Conservation (phyloP, 2,113 vertebrate species). For the Verasper variegatus region DNA sequence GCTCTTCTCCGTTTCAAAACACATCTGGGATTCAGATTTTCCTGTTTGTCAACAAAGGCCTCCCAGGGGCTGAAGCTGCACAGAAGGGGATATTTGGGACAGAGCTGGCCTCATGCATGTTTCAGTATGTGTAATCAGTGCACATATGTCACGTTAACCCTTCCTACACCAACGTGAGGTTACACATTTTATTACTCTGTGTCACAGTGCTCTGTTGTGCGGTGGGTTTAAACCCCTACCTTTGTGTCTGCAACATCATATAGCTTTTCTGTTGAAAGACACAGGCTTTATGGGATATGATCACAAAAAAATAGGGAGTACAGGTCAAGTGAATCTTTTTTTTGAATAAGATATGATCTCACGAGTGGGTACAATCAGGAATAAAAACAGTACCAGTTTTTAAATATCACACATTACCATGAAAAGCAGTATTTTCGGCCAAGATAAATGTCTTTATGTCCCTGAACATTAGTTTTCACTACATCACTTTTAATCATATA, state of each 20-base stretch:
- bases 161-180: slow-evolving; percentile 39
- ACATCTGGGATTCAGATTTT: slow-evolving; percentile 77
- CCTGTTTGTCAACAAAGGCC: slow-evolving; percentile 81
- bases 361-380: background rate
- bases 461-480: background rate
- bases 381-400: background rate
- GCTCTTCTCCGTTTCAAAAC: slow-evolving; percentile 58
- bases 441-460: background rate
- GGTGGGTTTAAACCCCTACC: background rate
- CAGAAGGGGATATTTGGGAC: slow-evolving; percentile 50
- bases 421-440: background rate
- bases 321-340: too few species aligned
- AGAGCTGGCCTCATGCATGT: slow-evolving; percentile 35
- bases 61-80: slow-evolving; percentile 53
- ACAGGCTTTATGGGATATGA: slow-evolving; percentile 10
- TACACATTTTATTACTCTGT: slow-evolving; percentile 32
- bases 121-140: slow-evolving; percentile 33
- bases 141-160: slow-evolving; percentile 61
- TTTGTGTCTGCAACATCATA: too few species aligned
- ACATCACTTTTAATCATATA: slow-evolving; percentile 8
- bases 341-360: background rate
- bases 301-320: background rate
- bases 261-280: too few species aligned
- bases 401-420: background rate
- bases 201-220: background rate